Conservation (phyloP, 1,140 invertebrate species). For the Penaeus indicus region DNA sequence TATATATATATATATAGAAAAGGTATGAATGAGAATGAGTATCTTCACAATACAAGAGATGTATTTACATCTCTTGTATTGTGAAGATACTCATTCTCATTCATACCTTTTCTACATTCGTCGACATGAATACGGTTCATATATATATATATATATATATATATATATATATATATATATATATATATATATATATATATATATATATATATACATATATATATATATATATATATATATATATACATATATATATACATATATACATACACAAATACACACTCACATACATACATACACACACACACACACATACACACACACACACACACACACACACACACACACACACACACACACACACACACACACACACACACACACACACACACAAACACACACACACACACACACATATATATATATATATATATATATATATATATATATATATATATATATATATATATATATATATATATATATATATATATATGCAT, state of each 20-base stretch:
- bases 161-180: no score
- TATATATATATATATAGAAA: no score
- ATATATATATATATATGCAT: conserved; percentile 3
- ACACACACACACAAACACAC: neutral
- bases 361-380: neutral
- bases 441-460: neutral
- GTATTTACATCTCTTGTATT: no score
- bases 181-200: neutral
- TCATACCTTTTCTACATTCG: no score
- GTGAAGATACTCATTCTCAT: no score
- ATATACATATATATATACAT: neutral
- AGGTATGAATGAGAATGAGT: no score
- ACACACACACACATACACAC: neutral
- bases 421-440: neutral
- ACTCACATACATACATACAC: neutral
- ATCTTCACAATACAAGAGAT: no score
- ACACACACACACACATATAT: neutral
- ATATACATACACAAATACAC: neutral
- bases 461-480: conserved; percentile 14
- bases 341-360: neutral
- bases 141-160: no score
- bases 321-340: neutral
- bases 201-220: neutral
- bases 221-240: neutral
- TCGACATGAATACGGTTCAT: no score